Conservation (phyloP, 1,140 invertebrate genomes). For the Tenebrio molitor region DNA sequence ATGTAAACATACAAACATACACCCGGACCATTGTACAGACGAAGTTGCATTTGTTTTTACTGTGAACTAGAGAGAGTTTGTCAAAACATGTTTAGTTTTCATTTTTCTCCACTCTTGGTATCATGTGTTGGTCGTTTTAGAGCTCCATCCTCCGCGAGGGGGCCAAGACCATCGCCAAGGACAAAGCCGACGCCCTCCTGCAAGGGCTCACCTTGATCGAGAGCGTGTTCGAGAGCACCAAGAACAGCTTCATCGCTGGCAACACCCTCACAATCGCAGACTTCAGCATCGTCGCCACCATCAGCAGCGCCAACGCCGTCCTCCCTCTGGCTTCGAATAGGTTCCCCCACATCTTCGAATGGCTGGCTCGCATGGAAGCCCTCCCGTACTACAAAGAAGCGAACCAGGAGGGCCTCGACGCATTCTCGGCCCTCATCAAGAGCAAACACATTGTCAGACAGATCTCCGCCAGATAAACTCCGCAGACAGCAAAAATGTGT, state of each 20-base stretch:
- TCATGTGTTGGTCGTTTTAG: no score
- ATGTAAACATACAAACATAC: no score
- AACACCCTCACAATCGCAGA: constrained; percentile 69
- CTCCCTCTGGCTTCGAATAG: constrained; percentile 56
- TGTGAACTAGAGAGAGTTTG: no score
- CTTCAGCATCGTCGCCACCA: constrained; percentile 61
- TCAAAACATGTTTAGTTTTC: no score
- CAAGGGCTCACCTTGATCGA: constrained; percentile 54
- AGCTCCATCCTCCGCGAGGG: constrained; percentile 50
- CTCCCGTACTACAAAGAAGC: constrained; percentile 57
- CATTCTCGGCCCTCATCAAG: constrained; percentile 53
- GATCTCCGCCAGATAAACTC: constrained; percentile 7
- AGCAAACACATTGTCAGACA: constrained; percentile 22
- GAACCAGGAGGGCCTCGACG: constrained; percentile 57
- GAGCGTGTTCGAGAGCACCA: constrained; percentile 49
- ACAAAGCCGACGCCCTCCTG: constrained; percentile 54
- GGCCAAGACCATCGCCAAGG: constrained; percentile 56
- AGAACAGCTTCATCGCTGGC: constrained; percentile 62
- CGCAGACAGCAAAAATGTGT: neutral
- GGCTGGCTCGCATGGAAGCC: constrained; percentile 53
- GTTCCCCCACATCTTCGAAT: constrained; percentile 54
- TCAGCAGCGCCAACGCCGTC: constrained; percentile 63
- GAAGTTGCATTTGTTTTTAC: no score
- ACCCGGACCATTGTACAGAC: no score
- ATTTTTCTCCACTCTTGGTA: no score